A percentile compares a stretch with the other conserved stretches of the same genome.
These are phyloP conservation scores for Ramphastos sulfuratus DNA, from an alignment of 2,113 vertebrate species.

Conservation along the genomic window DNA sequence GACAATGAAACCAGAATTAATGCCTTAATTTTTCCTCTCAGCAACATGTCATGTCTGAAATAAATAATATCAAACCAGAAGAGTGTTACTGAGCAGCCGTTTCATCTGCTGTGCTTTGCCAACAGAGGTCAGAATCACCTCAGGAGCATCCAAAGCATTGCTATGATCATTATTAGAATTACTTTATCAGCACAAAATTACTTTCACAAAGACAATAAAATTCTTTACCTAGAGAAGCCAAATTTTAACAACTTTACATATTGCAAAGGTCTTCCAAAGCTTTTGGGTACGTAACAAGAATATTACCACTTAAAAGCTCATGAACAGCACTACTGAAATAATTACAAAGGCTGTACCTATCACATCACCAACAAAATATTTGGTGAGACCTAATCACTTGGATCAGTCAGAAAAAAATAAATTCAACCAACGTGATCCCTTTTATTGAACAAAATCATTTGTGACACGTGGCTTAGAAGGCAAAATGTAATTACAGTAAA, in stretches of 20 bases:
- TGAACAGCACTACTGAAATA: not conserved
- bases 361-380: not conserved
- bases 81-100: not conserved
- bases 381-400: not conserved
- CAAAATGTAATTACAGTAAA: not conserved
- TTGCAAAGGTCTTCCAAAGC: not conserved
- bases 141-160: conserved; percentile 16
- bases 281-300: not conserved
- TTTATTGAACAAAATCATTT: not conserved
- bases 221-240: not conserved
- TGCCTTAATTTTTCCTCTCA: not conserved
- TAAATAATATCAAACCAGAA: not conserved
- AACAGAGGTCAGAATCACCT: conserved; percentile 61
- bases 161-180: not conserved
- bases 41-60: not conserved
- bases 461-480: conserved; percentile 5
- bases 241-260: not conserved
- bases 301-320: not conserved
- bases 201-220: not conserved
- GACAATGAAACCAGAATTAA: not conserved
- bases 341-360: not conserved
- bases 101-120: conserved; percentile 51
- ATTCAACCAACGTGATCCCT: not conserved
- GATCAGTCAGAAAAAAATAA: not conserved
- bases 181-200: not conserved